These are phyloP conservation scores for Ornithoptera alexandrae DNA, from an alignment of 2,888 invertebrate species.

Conservation along the genomic window DNA sequence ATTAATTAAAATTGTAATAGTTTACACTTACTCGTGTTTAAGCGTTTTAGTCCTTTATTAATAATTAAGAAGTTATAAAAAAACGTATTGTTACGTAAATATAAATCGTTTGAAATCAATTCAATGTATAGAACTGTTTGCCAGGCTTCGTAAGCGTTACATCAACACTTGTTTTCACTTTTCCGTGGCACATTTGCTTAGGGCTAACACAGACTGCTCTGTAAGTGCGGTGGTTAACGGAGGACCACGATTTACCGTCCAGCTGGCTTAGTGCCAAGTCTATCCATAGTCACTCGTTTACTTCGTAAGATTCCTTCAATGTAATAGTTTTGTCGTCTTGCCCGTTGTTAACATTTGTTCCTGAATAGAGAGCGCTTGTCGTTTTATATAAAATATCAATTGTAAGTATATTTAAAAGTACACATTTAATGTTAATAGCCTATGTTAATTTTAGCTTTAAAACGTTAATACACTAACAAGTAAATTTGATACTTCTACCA, in stretches of 20 bases:
- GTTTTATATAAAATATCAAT: conserved; percentile 7
- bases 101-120: conserved; percentile 20
- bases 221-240: conserved; percentile 35
- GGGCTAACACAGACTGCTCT: conserved; percentile 32
- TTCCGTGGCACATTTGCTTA: conserved; percentile 40
- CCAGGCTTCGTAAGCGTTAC: conserved; percentile 33
- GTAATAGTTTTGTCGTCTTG: conserved; percentile 66
- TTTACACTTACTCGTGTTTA: no score
- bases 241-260: conserved; percentile 59
- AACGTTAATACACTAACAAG: no score
- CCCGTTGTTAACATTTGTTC: conserved; percentile 59
- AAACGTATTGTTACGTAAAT: neutral
- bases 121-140: conserved; percentile 22
- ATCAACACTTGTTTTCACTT: conserved; percentile 53
- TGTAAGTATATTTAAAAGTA: no score
- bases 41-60: no score
- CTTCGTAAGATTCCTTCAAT: conserved; percentile 54
- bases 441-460: no score
- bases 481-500: no score
- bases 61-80: neutral
- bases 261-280: conserved; percentile 59
- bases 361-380: conserved; percentile 32
- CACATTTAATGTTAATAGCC: no score
- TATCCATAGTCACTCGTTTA: conserved; percentile 60
- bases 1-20: neutral